Evolutionary conservation across 1,140 invertebrate genomes (phyloP).

Genomic region (Orchestia grillus): DNA sequence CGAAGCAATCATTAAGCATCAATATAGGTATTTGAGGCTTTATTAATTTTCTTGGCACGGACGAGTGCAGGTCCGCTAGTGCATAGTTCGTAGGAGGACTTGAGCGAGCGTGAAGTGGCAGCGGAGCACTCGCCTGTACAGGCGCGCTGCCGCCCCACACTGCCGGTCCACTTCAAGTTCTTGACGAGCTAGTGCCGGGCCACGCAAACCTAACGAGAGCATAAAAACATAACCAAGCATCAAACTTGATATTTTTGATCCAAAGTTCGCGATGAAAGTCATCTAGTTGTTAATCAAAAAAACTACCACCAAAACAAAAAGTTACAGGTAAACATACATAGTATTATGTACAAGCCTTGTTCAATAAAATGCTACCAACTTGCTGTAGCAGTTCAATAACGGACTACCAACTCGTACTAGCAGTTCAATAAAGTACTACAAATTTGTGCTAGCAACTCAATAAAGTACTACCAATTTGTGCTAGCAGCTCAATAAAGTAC

Average conservation of each 20-base stretch:
- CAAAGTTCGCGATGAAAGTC: neutral
- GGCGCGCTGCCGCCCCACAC: slow-evolving; percentile 4
- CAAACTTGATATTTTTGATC: neutral
- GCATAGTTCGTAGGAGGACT: neutral
- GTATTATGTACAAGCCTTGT: too few species aligned
- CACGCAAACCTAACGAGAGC: neutral
- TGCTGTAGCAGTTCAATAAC: too few species aligned
- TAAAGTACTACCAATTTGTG: too few species aligned
- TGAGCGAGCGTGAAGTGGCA: neutral
- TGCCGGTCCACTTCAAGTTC: neutral
- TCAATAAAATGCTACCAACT: too few species aligned
- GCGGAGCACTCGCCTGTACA: neutral
- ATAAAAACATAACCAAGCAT: neutral
- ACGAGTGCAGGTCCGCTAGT: neutral
- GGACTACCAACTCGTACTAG: too few species aligned
- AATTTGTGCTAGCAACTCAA: too few species aligned
- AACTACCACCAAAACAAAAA: neutral
- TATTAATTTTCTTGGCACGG: neutral
- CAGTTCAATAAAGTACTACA: too few species aligned
- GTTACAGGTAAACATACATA: too few species aligned
- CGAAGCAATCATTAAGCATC: neutral
- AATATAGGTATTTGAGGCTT: neutral
- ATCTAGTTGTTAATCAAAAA: neutral
- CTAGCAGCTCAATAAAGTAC: too few species aligned
- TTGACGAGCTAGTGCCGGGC: neutral